Evolutionary conservation across 2,888 invertebrate genomes (phyloP).

Genomic region (Poecilus cupreus): DNA sequence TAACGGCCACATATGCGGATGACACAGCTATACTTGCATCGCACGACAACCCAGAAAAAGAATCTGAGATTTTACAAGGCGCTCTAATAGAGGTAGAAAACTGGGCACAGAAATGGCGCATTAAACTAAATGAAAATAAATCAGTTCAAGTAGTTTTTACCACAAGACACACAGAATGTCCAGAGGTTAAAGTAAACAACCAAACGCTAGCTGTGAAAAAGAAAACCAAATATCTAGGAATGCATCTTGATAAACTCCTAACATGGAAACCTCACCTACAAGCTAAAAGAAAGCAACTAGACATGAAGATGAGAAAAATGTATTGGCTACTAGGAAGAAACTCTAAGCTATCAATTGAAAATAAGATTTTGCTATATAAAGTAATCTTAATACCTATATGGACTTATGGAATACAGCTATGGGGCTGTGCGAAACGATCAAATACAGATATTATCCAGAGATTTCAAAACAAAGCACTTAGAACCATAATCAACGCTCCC

Average conservation of each 20-base stretch:
- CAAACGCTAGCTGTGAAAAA: constrained; percentile 66
- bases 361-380: too few relatives aligned
- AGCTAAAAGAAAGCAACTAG: constrained; percentile 56
- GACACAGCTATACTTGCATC: too few relatives aligned
- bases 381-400: too few relatives aligned
- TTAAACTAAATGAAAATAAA: constrained; percentile 40
- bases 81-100: neutral
- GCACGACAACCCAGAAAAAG: neutral
- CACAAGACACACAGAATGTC: constrained; percentile 24
- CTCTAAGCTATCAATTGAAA: constrained; percentile 59
- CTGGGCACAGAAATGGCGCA: constrained; percentile 1
- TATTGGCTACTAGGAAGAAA: constrained; percentile 60
- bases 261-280: constrained; percentile 60
- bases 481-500: constrained; percentile 20
- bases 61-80: neutral
- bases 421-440: constrained; percentile 55
- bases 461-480: constrained; percentile 42
- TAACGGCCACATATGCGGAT: too few relatives aligned
- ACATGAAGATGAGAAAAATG: constrained; percentile 51
- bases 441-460: constrained; percentile 42
- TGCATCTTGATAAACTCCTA: constrained; percentile 60
- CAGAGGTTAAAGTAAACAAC: neutral
- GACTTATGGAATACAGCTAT: constrained; percentile 61
- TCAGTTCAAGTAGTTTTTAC: constrained; percentile 43
- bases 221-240: constrained; percentile 61